A percentile compares a stretch with the other conserved stretches of the same genome.
phyloP scores from a whole-genome alignment of 2,888 invertebrate genomes.

The Fabriciana adippe region DNA sequence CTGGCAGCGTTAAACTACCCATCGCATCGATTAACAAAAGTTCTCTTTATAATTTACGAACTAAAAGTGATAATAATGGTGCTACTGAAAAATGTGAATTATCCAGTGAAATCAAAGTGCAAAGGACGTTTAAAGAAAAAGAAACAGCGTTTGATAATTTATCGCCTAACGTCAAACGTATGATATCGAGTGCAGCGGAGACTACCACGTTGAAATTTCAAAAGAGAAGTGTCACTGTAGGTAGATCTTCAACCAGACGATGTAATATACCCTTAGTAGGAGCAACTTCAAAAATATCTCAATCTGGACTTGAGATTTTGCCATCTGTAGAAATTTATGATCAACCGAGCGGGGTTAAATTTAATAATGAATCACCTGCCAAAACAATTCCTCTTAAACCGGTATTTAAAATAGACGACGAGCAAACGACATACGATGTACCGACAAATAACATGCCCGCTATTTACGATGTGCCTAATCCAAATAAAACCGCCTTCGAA shows the following conservation, averaged over 20 bases:
- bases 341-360: slow-evolving; percentile 60
- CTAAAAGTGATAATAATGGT: slow-evolving; percentile 72
- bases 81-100: slow-evolving; percentile 58
- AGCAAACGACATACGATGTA: slow-evolving; percentile 69
- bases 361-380: slow-evolving; percentile 53
- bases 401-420: slow-evolving; percentile 65
- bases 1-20: slow-evolving; percentile 71
- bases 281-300: slow-evolving; percentile 78
- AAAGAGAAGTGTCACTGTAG: slow-evolving; percentile 62
- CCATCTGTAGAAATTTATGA: slow-evolving; percentile 77
- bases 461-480: slow-evolving; percentile 73
- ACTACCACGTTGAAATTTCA: slow-evolving; percentile 70
- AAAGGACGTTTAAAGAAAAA: slow-evolving; percentile 67
- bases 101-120: slow-evolving; percentile 63
- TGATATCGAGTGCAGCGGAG: slow-evolving; percentile 81
- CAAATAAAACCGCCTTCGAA: slow-evolving; percentile 73
- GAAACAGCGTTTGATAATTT: slow-evolving; percentile 76
- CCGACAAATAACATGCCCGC: slow-evolving; percentile 73
- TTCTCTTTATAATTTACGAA: slow-evolving; percentile 67
- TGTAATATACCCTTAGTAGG: slow-evolving; percentile 78
- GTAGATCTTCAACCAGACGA: slow-evolving; percentile 64
- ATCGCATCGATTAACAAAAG: slow-evolving; percentile 71
- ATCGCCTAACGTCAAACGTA: slow-evolving; percentile 84
- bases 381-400: slow-evolving; percentile 54
- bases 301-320: slow-evolving; percentile 74